phyloP scores from a whole-genome alignment of 1,140 invertebrate species.

The Temnothorax curvispinosus region DNA sequence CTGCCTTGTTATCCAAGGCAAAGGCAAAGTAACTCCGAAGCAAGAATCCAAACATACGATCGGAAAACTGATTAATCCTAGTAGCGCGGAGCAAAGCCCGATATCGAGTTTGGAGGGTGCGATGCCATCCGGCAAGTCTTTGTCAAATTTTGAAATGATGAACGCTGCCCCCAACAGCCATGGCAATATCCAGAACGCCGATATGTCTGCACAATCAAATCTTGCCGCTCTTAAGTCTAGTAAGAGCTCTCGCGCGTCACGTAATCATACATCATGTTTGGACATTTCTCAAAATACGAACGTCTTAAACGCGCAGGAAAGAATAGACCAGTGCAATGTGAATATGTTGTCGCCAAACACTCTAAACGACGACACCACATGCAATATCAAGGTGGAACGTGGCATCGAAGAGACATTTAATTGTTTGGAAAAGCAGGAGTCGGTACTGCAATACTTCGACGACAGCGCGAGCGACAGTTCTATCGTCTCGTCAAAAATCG shows the following conservation, averaged over 20 bases:
- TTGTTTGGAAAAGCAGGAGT: not conserved
- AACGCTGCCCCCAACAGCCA: not conserved
- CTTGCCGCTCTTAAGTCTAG: not conserved
- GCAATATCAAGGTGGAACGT: slow-evolving; percentile 38
- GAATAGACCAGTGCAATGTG: not conserved
- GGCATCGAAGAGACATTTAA: not conserved
- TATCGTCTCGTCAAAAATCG: not conserved
- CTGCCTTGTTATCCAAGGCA: slow-evolving; percentile 56
- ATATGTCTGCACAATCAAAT: not conserved
- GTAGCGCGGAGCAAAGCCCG: not conserved
- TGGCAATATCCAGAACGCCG: not conserved
- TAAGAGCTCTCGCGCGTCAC: not conserved
- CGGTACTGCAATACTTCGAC: slow-evolving; percentile 18
- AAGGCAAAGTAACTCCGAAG: not conserved
- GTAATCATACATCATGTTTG: not conserved
- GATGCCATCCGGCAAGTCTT: not conserved
- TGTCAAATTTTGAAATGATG: slow-evolving; percentile 7
- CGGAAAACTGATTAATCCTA: not conserved
- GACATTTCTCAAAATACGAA: not conserved
- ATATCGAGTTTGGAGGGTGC: slow-evolving; percentile 6
- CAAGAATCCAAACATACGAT: slow-evolving; percentile 14
- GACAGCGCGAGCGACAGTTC: slow-evolving; percentile 13
- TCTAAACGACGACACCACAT: not conserved
- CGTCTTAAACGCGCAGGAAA: slow-evolving; percentile 10
- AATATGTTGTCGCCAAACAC: not conserved